Evolutionary conservation across 1,140 invertebrate species (phyloP).

Genomic region (Eriosoma lanigerum): DNA sequence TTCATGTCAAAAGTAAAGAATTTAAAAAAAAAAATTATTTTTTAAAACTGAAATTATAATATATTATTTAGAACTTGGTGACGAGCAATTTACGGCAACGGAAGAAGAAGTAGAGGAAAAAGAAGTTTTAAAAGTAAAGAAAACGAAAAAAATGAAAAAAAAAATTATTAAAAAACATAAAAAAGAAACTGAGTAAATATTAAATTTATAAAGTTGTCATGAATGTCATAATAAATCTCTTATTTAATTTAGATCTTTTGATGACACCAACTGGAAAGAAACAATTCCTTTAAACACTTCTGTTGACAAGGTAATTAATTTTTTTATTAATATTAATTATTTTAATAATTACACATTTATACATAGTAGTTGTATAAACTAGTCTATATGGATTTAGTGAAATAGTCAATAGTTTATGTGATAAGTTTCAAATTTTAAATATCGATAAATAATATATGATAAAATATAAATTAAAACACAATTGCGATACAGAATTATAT

Average conservation of each 20-base stretch:
- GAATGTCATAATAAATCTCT: conserved; percentile 37
- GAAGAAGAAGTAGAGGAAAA: conserved; percentile 59
- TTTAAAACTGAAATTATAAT: too few species aligned
- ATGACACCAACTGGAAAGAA: conserved; percentile 31
- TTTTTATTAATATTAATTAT: not conserved
- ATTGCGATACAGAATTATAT: too few species aligned
- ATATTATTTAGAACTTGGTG: not conserved
- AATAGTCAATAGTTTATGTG: too few species aligned
- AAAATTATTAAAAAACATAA: conserved; percentile 56
- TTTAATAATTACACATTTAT: not conserved
- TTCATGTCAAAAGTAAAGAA: conserved; percentile 68
- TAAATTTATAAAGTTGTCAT: not conserved
- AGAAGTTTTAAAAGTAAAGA: conserved; percentile 54
- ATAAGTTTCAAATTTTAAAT: too few species aligned
- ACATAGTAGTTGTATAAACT: too few species aligned
- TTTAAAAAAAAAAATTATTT: not conserved
- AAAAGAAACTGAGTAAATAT: conserved; percentile 41
- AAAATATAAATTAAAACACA: too few species aligned
- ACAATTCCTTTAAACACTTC: not conserved
- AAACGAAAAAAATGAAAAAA: conserved; percentile 52
- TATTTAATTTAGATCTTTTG: conserved; percentile 9
- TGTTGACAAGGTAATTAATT: conserved; percentile 7
- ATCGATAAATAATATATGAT: too few species aligned
- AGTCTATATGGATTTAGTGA: too few species aligned
- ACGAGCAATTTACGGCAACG: conserved; percentile 18